phyloP scores from a whole-genome alignment of 2,113 vertebrate species.

The Malurus cyaneus region DNA sequence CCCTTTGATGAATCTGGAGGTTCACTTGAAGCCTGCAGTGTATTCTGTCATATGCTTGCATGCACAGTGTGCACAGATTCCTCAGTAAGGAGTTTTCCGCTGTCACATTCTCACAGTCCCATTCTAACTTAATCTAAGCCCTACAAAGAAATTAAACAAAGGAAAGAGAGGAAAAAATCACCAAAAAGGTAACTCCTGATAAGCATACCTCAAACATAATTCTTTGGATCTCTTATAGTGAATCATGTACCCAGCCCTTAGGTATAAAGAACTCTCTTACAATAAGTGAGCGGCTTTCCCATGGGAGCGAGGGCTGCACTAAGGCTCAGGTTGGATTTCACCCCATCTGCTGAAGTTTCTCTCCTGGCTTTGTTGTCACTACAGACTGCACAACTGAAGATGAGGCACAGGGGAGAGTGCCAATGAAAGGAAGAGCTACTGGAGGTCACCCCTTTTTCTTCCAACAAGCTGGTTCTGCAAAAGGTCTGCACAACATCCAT shows the following conservation, averaged over 20 bases:
- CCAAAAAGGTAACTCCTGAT: not conserved
- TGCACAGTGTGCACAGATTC: accelerated
- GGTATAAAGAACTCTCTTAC: not conserved
- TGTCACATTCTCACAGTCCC: not conserved
- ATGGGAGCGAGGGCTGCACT: not conserved
- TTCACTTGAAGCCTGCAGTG: not conserved
- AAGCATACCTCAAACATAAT: not conserved
- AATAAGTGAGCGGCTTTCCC: not conserved
- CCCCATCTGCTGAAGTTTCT: not conserved
- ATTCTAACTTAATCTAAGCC: not conserved
- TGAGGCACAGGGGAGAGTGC: not conserved
- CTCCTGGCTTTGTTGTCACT: accelerated
- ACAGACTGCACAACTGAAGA: not conserved
- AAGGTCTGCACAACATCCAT: not conserved
- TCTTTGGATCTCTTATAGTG: not conserved
- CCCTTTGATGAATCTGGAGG: not conserved
- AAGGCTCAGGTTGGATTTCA: not conserved
- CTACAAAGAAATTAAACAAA: not conserved
- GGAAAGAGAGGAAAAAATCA: not conserved
- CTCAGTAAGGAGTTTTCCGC: not conserved
- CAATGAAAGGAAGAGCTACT: not conserved
- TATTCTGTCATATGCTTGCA: not conserved
- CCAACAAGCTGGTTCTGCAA: not conserved
- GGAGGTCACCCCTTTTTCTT: not conserved
- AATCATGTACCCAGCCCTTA: not conserved